Evolutionary conservation across 2,797 vertebrate genomes (phyloP).

Genomic region (Eulemur rubriventer): DNA sequence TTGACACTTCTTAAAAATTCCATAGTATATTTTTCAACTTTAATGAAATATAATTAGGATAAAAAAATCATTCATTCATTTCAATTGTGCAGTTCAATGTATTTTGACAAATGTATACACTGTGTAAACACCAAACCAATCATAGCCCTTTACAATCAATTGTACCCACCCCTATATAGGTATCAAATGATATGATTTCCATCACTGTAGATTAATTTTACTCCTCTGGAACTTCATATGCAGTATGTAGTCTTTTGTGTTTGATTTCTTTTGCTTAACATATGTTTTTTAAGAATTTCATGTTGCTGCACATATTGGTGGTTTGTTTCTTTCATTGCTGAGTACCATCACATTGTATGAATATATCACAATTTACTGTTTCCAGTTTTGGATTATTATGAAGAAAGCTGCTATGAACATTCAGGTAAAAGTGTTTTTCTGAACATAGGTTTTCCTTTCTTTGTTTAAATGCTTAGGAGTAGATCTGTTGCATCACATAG

Average conservation of each 20-base stretch:
- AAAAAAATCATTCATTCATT: background rate
- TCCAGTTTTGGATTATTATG: background rate
- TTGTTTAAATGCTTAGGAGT: background rate
- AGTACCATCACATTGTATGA: background rate
- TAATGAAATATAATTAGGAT: background rate
- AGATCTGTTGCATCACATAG: background rate
- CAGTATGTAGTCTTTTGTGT: background rate
- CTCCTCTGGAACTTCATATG: background rate
- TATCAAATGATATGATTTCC: background rate
- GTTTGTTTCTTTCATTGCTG: background rate
- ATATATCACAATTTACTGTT: background rate
- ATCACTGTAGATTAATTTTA: background rate
- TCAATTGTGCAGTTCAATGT: background rate
- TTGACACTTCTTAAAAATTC: background rate
- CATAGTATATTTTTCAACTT: background rate
- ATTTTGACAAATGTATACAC: conserved; percentile 5
- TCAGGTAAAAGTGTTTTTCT: background rate
- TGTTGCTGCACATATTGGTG: background rate
- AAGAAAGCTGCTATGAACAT: background rate
- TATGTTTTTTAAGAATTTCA: background rate
- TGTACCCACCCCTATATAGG: background rate
- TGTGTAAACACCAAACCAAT: background rate
- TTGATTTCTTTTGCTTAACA: background rate
- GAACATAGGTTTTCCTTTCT: background rate
- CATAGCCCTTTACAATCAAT: background rate